Conservation (phyloP, 2,888 invertebrate species). For the Himalopsyche anomala region DNA sequence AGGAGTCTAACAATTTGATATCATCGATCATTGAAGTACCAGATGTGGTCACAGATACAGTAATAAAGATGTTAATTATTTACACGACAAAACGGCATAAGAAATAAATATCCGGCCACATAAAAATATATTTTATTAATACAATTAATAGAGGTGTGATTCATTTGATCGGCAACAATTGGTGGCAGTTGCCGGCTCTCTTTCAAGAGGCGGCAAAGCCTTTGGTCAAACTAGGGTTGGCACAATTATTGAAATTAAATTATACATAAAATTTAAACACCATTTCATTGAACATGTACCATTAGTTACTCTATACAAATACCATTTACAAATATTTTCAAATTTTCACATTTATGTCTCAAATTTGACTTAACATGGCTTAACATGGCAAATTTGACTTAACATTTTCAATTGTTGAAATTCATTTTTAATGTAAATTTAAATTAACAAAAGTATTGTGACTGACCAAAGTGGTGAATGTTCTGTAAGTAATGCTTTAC, state of each 20-base stretch:
- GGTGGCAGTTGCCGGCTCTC: slow-evolving; percentile 52
- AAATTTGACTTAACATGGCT: too few species aligned
- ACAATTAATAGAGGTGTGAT: background rate
- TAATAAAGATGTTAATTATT: slow-evolving; percentile 65
- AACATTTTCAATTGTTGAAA: too few species aligned
- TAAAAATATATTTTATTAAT: background rate
- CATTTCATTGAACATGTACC: too few species aligned
- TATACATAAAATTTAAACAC: too few species aligned
- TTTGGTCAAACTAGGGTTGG: slow-evolving; percentile 10
- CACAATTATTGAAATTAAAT: background rate
- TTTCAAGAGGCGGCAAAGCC: slow-evolving; percentile 54
- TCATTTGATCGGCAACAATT: background rate
- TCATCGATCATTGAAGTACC: slow-evolving; percentile 63
- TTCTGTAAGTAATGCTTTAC: too few species aligned
- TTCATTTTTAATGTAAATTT: too few species aligned
- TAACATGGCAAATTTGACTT: too few species aligned
- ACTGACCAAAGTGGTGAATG: too few species aligned
- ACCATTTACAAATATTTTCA: too few species aligned
- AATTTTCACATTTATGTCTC: too few species aligned
- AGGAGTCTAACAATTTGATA: slow-evolving; percentile 60
- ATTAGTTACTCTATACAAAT: too few species aligned
- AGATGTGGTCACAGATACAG: slow-evolving; percentile 64
- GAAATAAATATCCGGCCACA: background rate
- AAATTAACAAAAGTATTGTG: too few species aligned
- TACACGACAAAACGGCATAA: slow-evolving; percentile 46